phyloP scores from a whole-genome alignment of 30 jellyfish, hydroid and myxozoan genomes.

The Pelagia noctiluca region DNA sequence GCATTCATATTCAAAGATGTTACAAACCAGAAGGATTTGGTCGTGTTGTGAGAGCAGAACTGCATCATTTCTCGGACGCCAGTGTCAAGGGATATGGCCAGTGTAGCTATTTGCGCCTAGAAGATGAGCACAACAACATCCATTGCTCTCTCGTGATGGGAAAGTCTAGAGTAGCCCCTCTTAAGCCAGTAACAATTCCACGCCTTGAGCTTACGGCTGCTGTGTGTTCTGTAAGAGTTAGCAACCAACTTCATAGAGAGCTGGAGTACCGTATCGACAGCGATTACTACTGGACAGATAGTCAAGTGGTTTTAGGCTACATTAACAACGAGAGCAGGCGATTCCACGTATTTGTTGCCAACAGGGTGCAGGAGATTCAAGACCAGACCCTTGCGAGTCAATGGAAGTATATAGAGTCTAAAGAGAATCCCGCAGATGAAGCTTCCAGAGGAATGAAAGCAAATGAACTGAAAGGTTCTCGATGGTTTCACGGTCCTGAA shows the following conservation, averaged over 20 bases:
- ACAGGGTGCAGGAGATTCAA: conserved; percentile 33
- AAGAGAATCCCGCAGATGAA: conserved; percentile 45
- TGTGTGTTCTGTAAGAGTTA: conserved; percentile 30
- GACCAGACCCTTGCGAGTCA: conserved; percentile 26
- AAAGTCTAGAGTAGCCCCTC: conserved; percentile 46
- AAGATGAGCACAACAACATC: not conserved
- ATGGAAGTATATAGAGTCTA: conserved; percentile 32
- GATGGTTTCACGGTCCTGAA: conserved; percentile 48
- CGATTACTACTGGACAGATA: conserved; percentile 49
- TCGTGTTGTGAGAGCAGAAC: not conserved
- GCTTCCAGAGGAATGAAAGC: conserved; percentile 38
- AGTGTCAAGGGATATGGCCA: conserved; percentile 24
- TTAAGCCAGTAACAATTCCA: conserved; percentile 51
- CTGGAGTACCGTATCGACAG: conserved; percentile 8
- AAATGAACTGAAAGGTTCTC: conserved; percentile 11
- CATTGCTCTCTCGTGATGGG: conserved; percentile 14
- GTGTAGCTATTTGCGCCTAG: conserved; percentile 34
- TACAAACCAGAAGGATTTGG: conserved; percentile 34
- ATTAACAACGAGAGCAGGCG: conserved; percentile 19
- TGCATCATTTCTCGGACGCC: conserved; percentile 34
- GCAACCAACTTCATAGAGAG: conserved; percentile 16
- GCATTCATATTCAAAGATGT: conserved; percentile 6
- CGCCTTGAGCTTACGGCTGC: conserved; percentile 66
- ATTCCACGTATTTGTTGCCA: conserved; percentile 36
- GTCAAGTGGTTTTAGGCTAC: conserved; percentile 34